phyloP scores from a whole-genome alignment of 1,140 invertebrate species.

The Sitobion miscanthi region DNA sequence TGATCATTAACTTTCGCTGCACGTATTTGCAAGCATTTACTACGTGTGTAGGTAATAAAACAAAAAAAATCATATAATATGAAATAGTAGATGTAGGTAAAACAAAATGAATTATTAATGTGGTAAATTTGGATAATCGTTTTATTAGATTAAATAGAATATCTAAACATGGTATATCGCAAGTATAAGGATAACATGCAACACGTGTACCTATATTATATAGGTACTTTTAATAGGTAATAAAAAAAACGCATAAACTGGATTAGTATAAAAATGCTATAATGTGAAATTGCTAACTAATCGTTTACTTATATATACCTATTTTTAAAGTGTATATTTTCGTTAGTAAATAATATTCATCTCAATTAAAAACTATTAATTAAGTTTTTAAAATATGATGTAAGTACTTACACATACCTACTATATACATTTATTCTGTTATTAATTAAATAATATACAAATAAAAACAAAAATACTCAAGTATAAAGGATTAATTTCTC shows the following conservation, averaged over 20 bases:
- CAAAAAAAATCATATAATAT: neutral
- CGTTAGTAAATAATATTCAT: too few relatives aligned
- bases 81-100: neutral
- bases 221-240: neutral
- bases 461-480: neutral
- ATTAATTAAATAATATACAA: neutral
- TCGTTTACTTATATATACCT: too few relatives aligned
- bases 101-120: neutral
- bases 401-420: too few relatives aligned
- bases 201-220: neutral
- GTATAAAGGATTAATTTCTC: neutral
- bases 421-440: neutral
- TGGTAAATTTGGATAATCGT: neutral
- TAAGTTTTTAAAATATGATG: too few relatives aligned
- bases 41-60: slow-evolving; percentile 7
- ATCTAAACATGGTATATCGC: neutral
- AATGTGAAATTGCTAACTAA: too few relatives aligned
- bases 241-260: neutral
- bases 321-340: too few relatives aligned
- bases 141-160: neutral
- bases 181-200: neutral
- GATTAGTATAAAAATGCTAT: too few relatives aligned
- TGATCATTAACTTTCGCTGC: slow-evolving; percentile 20
- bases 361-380: too few relatives aligned
- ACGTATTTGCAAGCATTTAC: neutral